Base-by-base conservation (phyloP, 2,888 invertebrate species). In the Scaptomyza parva region DNA sequence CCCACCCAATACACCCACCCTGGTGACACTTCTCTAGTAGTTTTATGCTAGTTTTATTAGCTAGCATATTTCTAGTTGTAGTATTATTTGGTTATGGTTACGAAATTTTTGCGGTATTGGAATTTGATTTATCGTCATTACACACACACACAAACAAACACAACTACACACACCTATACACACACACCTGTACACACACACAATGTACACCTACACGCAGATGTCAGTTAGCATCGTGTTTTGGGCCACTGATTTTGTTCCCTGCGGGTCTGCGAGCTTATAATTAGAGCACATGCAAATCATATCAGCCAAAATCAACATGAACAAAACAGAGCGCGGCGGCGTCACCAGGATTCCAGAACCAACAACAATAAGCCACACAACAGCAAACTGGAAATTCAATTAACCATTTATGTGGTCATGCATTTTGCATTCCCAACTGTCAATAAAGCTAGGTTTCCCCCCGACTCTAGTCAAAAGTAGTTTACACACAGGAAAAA, bases 71-170 rank as follows among this genome's bases (percentile, higher is more conserved):
- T n/a, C 39, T 63, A 57, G 59, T 53, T 57, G 14, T 61, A 18
- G 37, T 39, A 17, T 18, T 30, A n/a, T n/a, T 28, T 48, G 43
- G 47, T 37, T 45, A 63, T 44, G 55, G 69, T 60, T 41, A 57
- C 48, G 71, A 47, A 20, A n/a, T n/a, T 44, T 33, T 44, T 52
- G 18, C 45, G 77, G 72, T 73, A 69, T 55, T 64, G 69, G 61
- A 30, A 40, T 52, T 54, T 62, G 61, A 58, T 72, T 67, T 66
- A 72, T 72, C 3, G 18, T 2, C 26, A n/a, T 12, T 8, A 26
- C 14, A 22, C 12, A 26, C 7, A 54, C 3, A n/a, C n/a, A n/a
- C 7, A 7, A 4, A 43, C 43, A 43, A 9, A 22, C 22, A 26
- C 22, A n/a, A n/a, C n/a, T n/a, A 26, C 14, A 22, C 14, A 26